Conservation (phyloP, 2,113 vertebrate genomes). For the Sturnira hondurensis region DNA sequence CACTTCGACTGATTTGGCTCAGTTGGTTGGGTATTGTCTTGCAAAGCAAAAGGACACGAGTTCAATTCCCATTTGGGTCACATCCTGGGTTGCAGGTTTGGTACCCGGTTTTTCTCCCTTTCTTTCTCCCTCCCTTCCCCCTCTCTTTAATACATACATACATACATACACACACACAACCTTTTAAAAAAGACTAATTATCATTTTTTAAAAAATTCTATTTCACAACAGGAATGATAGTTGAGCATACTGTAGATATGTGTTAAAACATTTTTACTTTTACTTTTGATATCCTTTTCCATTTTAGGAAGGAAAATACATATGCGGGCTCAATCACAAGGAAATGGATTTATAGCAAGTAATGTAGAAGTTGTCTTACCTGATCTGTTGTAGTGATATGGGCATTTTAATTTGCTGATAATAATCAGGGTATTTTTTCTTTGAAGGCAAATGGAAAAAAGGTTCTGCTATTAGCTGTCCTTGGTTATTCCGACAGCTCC, state of each 20-base stretch:
- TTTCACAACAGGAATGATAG: not conserved
- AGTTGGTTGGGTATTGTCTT: too few relatives aligned
- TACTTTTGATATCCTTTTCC: not conserved
- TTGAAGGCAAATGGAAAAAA: conserved; percentile 96
- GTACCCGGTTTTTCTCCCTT: too few relatives aligned
- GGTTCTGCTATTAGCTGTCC: conserved; percentile 97
- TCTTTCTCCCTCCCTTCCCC: too few relatives aligned
- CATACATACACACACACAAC: too few relatives aligned
- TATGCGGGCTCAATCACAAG: not conserved
- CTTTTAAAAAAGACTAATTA: too few relatives aligned
- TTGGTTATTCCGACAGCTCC: conserved; percentile 95
- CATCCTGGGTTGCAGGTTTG: too few relatives aligned
- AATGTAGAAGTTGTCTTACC: conserved; percentile 82
- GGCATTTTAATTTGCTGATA: conserved; percentile 96
- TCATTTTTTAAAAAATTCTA: not conserved
- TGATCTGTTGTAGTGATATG: conserved; percentile 94
- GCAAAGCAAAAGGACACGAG: too few relatives aligned
- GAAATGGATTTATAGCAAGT: not conserved
- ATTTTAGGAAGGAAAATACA: conserved; percentile 1
- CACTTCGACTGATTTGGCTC: too few relatives aligned
- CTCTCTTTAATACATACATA: too few relatives aligned
- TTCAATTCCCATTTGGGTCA: too few relatives aligned
- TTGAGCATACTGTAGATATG: not conserved
- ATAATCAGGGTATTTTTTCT: conserved; percentile 98
- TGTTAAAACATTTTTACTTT: conserved; percentile 37